phyloP scores from a whole-genome alignment of 1,140 invertebrate species.

The Dreissena rostriformis region DNA sequence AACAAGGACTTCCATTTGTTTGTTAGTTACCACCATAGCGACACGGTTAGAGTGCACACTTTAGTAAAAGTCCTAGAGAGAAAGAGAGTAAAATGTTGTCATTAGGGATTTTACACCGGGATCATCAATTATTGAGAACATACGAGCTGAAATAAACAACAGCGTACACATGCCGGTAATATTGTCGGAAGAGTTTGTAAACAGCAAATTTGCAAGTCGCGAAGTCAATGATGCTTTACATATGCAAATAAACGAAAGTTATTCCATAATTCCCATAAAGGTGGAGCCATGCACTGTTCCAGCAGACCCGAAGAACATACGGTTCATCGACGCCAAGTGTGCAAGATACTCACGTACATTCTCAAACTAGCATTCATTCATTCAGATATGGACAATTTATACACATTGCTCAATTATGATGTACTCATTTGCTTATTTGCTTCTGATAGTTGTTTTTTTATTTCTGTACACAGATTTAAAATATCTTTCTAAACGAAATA shows the following conservation, averaged over 20 bases:
- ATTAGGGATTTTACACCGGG: constrained; percentile 14
- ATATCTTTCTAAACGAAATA: too few relatives aligned
- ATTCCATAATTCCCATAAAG: constrained; percentile 13
- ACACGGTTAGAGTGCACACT: not conserved
- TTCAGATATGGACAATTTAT: too few relatives aligned
- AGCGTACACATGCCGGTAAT: constrained; percentile 7
- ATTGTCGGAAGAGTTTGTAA: constrained; percentile 23
- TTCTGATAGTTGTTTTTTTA: too few relatives aligned
- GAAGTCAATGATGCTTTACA: constrained; percentile 16
- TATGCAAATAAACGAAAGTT: not conserved
- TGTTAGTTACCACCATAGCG: not conserved
- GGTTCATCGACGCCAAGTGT: constrained; percentile 2
- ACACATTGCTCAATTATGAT: too few relatives aligned
- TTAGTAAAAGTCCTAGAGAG: constrained; percentile 11
- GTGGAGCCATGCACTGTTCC: constrained; percentile 34
- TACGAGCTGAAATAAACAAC: not conserved
- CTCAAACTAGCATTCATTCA: too few relatives aligned
- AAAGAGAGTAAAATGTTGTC: not conserved
- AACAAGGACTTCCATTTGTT: constrained; percentile 29
- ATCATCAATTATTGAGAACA: not conserved
- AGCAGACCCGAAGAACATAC: not conserved
- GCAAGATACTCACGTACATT: too few relatives aligned
- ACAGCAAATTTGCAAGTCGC: not conserved
- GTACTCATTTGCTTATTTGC: too few relatives aligned
- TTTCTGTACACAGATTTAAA: too few relatives aligned